Base-by-base conservation (phyloP, 2,888 invertebrate genomes). In the Liodrosophila aerea region DNA sequence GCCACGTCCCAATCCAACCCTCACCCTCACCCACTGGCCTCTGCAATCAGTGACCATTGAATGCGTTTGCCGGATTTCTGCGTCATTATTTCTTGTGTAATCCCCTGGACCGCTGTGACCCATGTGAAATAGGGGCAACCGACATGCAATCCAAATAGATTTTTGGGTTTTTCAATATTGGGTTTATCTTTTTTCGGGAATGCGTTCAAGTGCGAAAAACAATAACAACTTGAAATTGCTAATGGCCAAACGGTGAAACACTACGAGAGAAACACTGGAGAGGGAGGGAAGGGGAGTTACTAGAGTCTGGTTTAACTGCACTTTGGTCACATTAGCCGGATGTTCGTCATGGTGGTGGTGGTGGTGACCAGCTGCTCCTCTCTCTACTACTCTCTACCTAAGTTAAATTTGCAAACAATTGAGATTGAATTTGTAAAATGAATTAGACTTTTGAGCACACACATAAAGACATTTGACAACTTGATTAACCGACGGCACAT, bases 121-220 rank as follows among this genome's bases (percentile, higher is more conserved):
- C 84, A 82, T 78, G 78, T 83, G 78, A 84, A 81, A 86, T 84
- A 86, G 85, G 86, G 85, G 81, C 86, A 67, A 51, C 65, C 68
- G 63, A 73, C 80, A 81, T 68, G 80, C 86, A 76, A 73, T 44
- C 43, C 45, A 58, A 56, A 78, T 52, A 59, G 63, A 56, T 58
- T 73, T 57, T 44, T 54, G 22, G 12, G 37, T 39, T 51, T 37
- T 34, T 4, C 11, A 12, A 31, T 16, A n/a, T n/a, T n/a, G n/a
- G n/a, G n/a, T n/a, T n/a, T n/a, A n/a, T n/a, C n/a, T 45, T 65
- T 62, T 47, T 27, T 4, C 22, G 3, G 47, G 29, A 43, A 59
- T 73, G 64, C 82, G 64, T 66, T 85, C 84, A 63, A 85, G 73
- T 68, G 71, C 67, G 67, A 69, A 73, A 72, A 63, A 62, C 45